phyloP scores from a whole-genome alignment of 2,797 vertebrate species.

The Megaceryle alcyon region DNA sequence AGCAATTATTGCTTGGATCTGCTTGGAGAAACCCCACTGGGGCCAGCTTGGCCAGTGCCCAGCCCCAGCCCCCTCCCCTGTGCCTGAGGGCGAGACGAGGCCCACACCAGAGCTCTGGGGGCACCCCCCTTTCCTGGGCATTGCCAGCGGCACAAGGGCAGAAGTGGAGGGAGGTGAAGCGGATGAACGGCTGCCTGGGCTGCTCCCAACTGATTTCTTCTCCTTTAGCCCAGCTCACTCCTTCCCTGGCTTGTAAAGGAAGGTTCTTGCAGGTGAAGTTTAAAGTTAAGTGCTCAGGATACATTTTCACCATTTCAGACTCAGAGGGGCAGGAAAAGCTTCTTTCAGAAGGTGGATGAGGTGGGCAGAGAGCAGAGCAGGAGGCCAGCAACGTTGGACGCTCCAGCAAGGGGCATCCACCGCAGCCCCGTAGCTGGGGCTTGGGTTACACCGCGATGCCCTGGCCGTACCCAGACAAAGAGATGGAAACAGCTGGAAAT shows the following conservation, averaged over 20 bases:
- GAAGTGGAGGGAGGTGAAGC: rapidly evolving
- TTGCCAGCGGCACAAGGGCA: background rate
- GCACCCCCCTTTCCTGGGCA: background rate
- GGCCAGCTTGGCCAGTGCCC: background rate
- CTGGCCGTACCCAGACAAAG: background rate
- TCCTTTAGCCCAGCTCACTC: background rate
- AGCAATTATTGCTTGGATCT: background rate
- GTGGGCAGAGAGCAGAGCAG: background rate
- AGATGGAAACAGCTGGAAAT: background rate
- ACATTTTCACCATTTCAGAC: background rate
- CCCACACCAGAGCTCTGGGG: too few relatives aligned
- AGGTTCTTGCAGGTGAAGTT: background rate
- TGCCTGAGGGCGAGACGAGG: background rate
- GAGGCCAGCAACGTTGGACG: background rate
- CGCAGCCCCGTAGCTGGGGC: background rate
- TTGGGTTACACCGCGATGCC: background rate
- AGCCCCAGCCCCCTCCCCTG: background rate
- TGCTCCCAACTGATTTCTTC: background rate
- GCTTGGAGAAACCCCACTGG: background rate
- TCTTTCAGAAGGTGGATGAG: background rate
- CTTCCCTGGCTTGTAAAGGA: background rate
- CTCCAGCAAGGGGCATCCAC: background rate
- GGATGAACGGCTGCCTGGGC: background rate
- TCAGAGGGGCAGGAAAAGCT: background rate
- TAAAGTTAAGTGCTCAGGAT: background rate